Evolutionary conservation across 2,113 vertebrate species (phyloP).

Genomic region (Leuciscus idus): DNA sequence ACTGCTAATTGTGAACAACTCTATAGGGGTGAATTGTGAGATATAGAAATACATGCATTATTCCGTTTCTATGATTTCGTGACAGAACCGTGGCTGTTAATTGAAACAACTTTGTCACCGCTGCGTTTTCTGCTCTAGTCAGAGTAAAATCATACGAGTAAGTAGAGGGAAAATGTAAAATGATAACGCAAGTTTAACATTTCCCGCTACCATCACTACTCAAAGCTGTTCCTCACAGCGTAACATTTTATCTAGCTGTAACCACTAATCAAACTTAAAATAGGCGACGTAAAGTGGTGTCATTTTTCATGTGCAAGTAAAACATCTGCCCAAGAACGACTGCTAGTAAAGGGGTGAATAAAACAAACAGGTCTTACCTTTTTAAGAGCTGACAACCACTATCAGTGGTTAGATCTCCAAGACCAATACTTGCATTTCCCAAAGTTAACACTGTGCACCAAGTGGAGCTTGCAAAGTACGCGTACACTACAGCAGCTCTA

Average conservation of each 20-base stretch:
- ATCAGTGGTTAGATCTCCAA: conserved; percentile 91
- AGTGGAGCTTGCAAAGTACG: conserved; percentile 81
- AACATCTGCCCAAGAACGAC: conserved; percentile 53
- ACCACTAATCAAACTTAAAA: conserved; percentile 53
- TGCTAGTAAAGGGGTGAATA: conserved; percentile 65
- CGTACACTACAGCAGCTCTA: conserved; percentile 79
- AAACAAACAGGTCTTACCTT: conserved; percentile 84
- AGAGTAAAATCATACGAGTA: background rate
- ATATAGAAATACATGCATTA: background rate
- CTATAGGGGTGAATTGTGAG: background rate
- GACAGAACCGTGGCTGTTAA: conserved; percentile 41
- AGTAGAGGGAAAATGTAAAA: background rate
- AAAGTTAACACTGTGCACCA: conserved; percentile 93
- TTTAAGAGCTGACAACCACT: conserved; percentile 88
- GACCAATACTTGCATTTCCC: conserved; percentile 94
- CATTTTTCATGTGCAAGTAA: conserved; percentile 4
- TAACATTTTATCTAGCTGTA: conserved; percentile 47
- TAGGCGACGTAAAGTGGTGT: background rate
- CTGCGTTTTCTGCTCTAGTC: background rate
- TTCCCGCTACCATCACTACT: conserved; percentile 45
- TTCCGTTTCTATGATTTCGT: conserved; percentile 30
- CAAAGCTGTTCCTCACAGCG: conserved; percentile 39
- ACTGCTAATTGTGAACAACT: background rate
- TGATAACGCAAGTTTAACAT: conserved; percentile 48
- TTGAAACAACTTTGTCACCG: conserved; percentile 50